These are phyloP conservation scores for Hypomesus transpacificus DNA, from an alignment of 2,113 vertebrate species.

Conservation along the genomic window DNA sequence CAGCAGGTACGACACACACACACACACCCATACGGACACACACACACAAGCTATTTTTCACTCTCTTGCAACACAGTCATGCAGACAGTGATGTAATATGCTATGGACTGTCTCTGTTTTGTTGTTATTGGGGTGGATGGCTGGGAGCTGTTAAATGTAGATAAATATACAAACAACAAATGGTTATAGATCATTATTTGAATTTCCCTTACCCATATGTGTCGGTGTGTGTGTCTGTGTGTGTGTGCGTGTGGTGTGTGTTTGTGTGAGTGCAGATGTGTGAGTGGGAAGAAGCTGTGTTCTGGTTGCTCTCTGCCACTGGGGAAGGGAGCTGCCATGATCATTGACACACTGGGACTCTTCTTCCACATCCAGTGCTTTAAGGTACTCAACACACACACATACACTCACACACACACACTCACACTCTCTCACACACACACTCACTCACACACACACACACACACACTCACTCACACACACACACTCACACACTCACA, in stretches of 20 bases:
- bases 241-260: conserved; percentile 14
- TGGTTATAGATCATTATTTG: no score
- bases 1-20: conserved; percentile 65
- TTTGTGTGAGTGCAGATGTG: conserved; percentile 75
- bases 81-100: background rate
- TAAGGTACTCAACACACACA: conserved; percentile 69
- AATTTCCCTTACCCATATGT: background rate
- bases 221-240: background rate
- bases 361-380: conserved; percentile 98
- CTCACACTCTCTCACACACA: background rate
- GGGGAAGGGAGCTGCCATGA: conserved; percentile 97
- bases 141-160: no score
- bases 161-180: no score
- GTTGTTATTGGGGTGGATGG: no score
- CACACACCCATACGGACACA: background rate
- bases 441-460: background rate
- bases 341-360: conserved; percentile 89
- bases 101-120: background rate
- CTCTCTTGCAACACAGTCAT: no score
- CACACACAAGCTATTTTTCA: background rate
- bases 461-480: background rate
- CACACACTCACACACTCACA: background rate
- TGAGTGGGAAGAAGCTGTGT: conserved; percentile 92
- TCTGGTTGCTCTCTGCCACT: conserved; percentile 86
- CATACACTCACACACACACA: background rate